Evolutionary conservation across 1,140 invertebrate genomes (phyloP).

Genomic region (Heliconius eleuchia): DNA sequence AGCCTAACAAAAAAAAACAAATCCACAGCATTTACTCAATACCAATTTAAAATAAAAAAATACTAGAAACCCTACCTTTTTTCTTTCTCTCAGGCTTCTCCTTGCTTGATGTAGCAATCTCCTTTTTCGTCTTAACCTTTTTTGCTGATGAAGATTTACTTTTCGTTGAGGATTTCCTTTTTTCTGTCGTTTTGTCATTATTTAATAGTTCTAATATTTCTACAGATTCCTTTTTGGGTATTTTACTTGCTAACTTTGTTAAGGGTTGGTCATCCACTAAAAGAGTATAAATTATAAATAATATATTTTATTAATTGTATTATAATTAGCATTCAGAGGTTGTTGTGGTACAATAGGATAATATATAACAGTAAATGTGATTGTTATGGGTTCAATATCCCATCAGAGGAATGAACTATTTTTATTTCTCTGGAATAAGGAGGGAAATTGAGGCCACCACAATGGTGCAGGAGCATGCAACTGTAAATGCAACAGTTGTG

Average conservation of each 20-base stretch:
- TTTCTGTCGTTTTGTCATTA: constrained; percentile 54
- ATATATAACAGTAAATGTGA: too few relatives aligned
- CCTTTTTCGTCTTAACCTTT: constrained; percentile 57
- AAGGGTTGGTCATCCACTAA: constrained; percentile 69
- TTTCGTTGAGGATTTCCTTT: constrained; percentile 61
- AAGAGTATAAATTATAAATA: constrained; percentile 24
- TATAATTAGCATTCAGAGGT: too few relatives aligned
- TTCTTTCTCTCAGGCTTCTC: constrained; percentile 68
- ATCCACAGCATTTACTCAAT: constrained; percentile 29
- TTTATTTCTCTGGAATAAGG: too few relatives aligned
- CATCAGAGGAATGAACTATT: too few relatives aligned
- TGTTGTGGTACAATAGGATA: too few relatives aligned
- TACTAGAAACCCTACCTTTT: constrained; percentile 67
- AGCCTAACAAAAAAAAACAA: neutral
- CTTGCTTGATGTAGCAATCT: constrained; percentile 57
- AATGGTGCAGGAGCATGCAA: too few relatives aligned
- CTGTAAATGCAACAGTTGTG: too few relatives aligned
- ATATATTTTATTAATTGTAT: too few relatives aligned
- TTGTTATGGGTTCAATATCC: too few relatives aligned
- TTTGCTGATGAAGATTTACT: constrained; percentile 49
- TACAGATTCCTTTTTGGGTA: constrained; percentile 66
- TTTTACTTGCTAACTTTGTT: constrained; percentile 62
- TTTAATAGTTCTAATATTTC: constrained; percentile 62
- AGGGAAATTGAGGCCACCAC: too few relatives aligned
- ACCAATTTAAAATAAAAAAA: constrained; percentile 16